Evolutionary conservation across 2,113 vertebrate genomes (phyloP), one percentile per base, ranked within the genome.

Genomic region (Nycticryphes semicollaris): DNA sequence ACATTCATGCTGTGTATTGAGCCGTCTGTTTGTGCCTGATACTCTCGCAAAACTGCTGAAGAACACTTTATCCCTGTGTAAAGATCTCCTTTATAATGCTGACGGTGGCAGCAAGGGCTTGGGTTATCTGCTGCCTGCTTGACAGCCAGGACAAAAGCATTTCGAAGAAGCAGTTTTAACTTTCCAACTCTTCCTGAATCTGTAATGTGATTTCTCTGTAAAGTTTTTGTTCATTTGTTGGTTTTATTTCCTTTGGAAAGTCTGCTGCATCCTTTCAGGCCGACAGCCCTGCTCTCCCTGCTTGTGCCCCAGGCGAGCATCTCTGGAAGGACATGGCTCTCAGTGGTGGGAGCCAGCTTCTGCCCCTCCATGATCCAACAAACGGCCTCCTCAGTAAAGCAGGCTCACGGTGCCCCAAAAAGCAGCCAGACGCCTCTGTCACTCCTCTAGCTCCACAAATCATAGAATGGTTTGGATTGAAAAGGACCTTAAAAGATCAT

Each of bases 261-360:
- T 22, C 5, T 66, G 16, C 23, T 1, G 2, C 35, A 56, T 60
- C 31, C 12, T 39, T 16, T 41, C 56, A n/a, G 47, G 53, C 19
- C 1, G 8, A 30, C 3, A 0, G 14, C 43, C 15, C 39, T 1
- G 1, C 27, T 39, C 39, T 64, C 33, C 30, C 18, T 48, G 41
- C 53, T 39, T 20, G 0, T 23, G 21, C 10, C 28, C 13, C 10
- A 14, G 25, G 5, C 0, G 7, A 72, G 35, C 69, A 63, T 9
- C 64, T 54, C 48, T n/a, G 28, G 19, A 7, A 12, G n/a, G 68
- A 30, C 14, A 33, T 0, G 12, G 12, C 23, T 50, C 69, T 75
- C 22, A 14, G 30, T 1, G 2, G 6, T 6, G 20, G 48, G 50
- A 72, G 17, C 8, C 3, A 1, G 6, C 10, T 20, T 59, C 53